Base-by-base conservation (phyloP, 2,113 vertebrate genomes). In the Scalopus aquaticus region DNA sequence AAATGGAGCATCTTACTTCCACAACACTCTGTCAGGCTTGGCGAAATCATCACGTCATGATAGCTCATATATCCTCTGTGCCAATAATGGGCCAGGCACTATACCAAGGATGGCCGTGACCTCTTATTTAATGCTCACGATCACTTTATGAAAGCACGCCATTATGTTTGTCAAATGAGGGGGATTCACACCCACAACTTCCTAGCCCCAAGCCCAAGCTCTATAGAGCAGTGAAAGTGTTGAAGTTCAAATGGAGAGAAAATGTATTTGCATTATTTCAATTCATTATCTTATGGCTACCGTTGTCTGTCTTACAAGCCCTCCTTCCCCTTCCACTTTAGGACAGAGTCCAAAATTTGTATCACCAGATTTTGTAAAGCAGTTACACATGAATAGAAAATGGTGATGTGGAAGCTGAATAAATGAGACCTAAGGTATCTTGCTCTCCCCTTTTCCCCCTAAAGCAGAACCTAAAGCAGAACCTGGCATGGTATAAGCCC, bases 281-380 rank as follows among this genome's bases (percentile, higher is more conserved):
- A 10, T 17, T 19, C 13, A 64, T 30, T n/a, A 4, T 60, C 32
- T 49, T 32, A 30, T 4, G 58, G 42, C 32, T 28, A 9, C 51
- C 42, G 20, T 0, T 49, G 9, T 65, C 35, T 56, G 6, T 39
- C 15, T n/a, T 49, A 16, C 7, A 74, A 70, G 46, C 62, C n/a
- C 42, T 72, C 32, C 44, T 28, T 10, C 20, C 9, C 12, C 12
- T 54, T 37, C 51, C 60, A 30, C 32, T 76, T 35, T 22, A 82
- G 51, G 30, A n/a, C 35, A 37, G 46, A 92, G 28, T 39, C 44
- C 64, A 79, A 79, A 62, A 46, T 16, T 49, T 65, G 39, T 39
- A 37, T 65, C 94, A 70, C 39, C 17, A 24, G 46, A 80, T 74
- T 91, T 30, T 81, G 86, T 60, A 92, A 81, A 94, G 15, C 15